Evolutionary conservation across 1,140 invertebrate genomes (phyloP), one percentile per base, ranked within the genome.

Genomic region (Bombus turneri): DNA sequence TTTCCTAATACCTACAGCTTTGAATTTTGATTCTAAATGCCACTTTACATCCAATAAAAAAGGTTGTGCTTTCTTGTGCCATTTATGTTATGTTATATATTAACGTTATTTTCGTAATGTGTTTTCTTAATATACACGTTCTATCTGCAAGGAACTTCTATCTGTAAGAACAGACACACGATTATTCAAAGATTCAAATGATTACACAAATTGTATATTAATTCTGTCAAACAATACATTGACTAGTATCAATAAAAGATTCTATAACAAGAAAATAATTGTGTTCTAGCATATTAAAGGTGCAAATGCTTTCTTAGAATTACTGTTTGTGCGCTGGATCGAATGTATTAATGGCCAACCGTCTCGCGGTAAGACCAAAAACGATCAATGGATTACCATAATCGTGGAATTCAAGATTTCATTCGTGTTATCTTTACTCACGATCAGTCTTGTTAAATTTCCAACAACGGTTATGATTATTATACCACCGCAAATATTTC

Each of bases 391-490:
- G 6, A 18, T 18, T 53, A 6, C 18, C 47, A 53, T 28, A 34
- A 59, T 37, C 18, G 31, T 37, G 18, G 31, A 57, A 75, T 59
- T 34, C 31, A 59, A 75, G 31, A 59, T 75, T n/a, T 43, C 47
- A 47, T 34, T 37, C 34, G 41, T 31, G 68, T 31, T 47, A 75
- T 74, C 69, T 47, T 34, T 41, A 64, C 31, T 37, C 18, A 69
- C 59, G 25, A 28, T 62, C 9, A 59, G 10, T 37, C 71, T 59
- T 64, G 68, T 79, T 43, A 72, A 18, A 47, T 47, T 47, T 47
- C 15, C 43, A 47, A 47, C 13, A 47, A 47, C 43, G 43, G 43
- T 86, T 86, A 81, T 64, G 83, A 86, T 87, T 86, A 81, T 86
- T 86, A 81, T 73, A 37, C 59, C 73, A 72, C 64, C 15, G 47